A percentile compares a stretch with the other conserved stretches of the same genome.
These are phyloP conservation scores for Melanaphis sacchari DNA, from an alignment of 1,140 invertebrate genomes.

Conservation along the genomic window DNA sequence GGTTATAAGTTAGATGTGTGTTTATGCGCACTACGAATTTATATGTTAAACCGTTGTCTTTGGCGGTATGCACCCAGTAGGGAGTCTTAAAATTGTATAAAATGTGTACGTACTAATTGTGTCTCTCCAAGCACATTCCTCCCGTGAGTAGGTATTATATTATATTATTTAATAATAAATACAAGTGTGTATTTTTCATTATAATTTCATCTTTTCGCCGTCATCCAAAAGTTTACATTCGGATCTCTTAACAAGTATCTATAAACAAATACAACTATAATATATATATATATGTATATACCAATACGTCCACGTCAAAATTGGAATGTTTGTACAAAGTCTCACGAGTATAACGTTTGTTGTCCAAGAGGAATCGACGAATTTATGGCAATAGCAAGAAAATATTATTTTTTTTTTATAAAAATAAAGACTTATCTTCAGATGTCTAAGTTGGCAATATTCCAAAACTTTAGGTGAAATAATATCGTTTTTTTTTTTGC, in stretches of 20 bases:
- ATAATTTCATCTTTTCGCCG: not conserved
- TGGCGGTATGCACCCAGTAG: not conserved
- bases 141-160: not conserved
- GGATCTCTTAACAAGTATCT: not conserved
- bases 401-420: constrained; percentile 9
- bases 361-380: not conserved
- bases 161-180: constrained; percentile 10
- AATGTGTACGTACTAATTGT: not conserved
- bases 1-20: not conserved
- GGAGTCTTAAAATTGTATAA: not conserved
- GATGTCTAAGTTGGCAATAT: not conserved
- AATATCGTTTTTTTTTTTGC: not conserved
- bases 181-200: constrained; percentile 18
- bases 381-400: not conserved
- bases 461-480: not conserved
- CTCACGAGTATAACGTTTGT: not conserved
- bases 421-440: constrained; percentile 19
- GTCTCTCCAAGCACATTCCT: not conserved
- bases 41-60: not conserved
- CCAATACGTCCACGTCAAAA: not conserved
- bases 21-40: not conserved
- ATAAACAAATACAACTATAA: not conserved
- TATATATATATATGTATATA: not conserved
- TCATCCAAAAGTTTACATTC: constrained; percentile 6
- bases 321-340: not conserved